These are phyloP conservation scores for Rhagologus leucostigma DNA, from an alignment of 2,113 vertebrate genomes.

Conservation along the genomic window DNA sequence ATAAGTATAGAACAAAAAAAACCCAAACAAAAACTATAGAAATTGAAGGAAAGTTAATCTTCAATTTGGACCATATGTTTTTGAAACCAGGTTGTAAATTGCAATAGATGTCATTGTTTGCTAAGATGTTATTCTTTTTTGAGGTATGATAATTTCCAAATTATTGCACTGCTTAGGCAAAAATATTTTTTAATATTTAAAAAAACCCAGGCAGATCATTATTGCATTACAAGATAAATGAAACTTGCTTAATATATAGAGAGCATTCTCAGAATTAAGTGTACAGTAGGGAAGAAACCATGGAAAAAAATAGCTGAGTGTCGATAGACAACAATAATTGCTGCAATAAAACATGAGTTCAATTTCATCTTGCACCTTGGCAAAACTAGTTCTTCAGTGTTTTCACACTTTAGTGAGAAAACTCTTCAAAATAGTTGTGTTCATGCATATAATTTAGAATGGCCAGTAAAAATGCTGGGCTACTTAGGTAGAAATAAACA, in stretches of 20 bases:
- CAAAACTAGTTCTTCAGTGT: not conserved
- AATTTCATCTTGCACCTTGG: not conserved
- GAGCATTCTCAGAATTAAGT: not conserved
- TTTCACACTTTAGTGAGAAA: not conserved
- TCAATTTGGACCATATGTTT: accelerated
- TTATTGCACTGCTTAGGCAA: accelerated
- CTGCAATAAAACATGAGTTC: not conserved
- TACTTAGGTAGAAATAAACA: not conserved
- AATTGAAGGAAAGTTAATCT: not conserved
- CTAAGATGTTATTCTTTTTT: not conserved
- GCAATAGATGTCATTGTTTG: not conserved
- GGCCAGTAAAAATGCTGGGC: accelerated
- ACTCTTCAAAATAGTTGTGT: not conserved
- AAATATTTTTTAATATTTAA: accelerated
- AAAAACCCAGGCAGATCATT: not conserved
- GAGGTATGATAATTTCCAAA: not conserved
- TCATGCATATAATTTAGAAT: not conserved
- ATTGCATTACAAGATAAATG: too few relatives aligned
- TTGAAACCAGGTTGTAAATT: accelerated
- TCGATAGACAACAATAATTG: not conserved
- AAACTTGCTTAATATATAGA: not conserved
- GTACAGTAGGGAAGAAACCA: not conserved
- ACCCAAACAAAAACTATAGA: not conserved
- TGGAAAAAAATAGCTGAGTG: not conserved
- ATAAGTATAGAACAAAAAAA: too few relatives aligned